phyloP scores from a whole-genome alignment of 2,888 invertebrate species.

The Steinernema scapterisci region DNA sequence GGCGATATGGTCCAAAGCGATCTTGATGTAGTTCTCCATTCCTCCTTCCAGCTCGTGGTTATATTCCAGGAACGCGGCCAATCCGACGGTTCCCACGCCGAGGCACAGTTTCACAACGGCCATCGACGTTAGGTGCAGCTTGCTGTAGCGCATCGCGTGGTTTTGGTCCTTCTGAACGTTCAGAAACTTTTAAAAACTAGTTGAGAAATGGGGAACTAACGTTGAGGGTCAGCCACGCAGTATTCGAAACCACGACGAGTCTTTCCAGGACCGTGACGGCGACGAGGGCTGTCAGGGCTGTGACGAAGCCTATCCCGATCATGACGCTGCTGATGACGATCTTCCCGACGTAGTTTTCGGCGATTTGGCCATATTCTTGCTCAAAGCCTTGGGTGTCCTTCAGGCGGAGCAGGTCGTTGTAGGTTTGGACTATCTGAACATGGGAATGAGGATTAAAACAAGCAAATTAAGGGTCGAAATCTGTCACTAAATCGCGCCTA shows the following conservation, averaged over 20 bases:
- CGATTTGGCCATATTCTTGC: slow-evolving; percentile 55
- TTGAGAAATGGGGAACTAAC: slow-evolving; percentile 36
- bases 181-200: not conserved
- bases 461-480: no score
- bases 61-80: slow-evolving; percentile 66
- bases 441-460: not conserved
- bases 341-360: slow-evolving; percentile 58
- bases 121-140: slow-evolving; percentile 48
- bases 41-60: slow-evolving; percentile 61
- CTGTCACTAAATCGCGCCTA: no score
- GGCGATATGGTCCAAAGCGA: slow-evolving; percentile 64
- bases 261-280: slow-evolving; percentile 56
- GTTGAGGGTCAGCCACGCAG: slow-evolving; percentile 54
- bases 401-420: slow-evolving; percentile 41
- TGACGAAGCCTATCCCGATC: slow-evolving; percentile 58
- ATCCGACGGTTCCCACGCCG: slow-evolving; percentile 56
- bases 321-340: slow-evolving; percentile 61
- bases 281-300: slow-evolving; percentile 56
- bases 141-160: slow-evolving; percentile 48
- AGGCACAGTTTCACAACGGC: slow-evolving; percentile 61
- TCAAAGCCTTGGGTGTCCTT: slow-evolving; percentile 43
- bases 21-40: slow-evolving; percentile 63
- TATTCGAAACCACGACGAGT: slow-evolving; percentile 56
- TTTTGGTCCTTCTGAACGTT: slow-evolving; percentile 59
- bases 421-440: slow-evolving; percentile 49